Evolutionary conservation across 1,140 invertebrate species (phyloP), one percentile per base, ranked within the genome.

Genomic region (Lasioglossum baleicum): DNA sequence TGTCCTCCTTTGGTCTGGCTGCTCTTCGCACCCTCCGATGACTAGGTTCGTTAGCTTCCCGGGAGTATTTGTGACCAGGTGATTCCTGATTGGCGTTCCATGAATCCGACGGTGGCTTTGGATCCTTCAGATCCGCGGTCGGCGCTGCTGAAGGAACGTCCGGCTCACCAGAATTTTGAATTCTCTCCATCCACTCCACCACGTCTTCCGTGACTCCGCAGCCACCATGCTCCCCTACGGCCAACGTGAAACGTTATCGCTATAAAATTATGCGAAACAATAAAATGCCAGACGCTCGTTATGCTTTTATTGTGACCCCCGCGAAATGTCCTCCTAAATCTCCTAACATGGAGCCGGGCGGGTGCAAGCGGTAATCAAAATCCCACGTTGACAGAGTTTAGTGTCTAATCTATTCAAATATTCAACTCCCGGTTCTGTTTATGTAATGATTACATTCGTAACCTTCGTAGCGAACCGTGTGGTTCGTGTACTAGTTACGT

Each of bases 161-260:
- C n/a, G 95, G 94, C 75, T 96, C 95, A 0, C 95, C 97, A 13
- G 97, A 98, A 93, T 97, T 97, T 91, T 98, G 97, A 83, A 99
- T 95, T 80, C 94, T 94, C 81, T 98, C 95, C 98, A 99, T 99
- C 97, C 97, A 98, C 86, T 97, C 95, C 74, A 96, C 95, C 40
- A 98, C 95, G 76, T 97, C 96, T 79, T 97, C 96, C 15, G 95
- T 97, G 56, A 98, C 95, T 63, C 97, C 98, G 93, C 97, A 98
- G 11, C 97, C 97, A 81, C 95, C 95, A 44, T 95, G 95, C 91
- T 96, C 96, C 91, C 96, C 96, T 96, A 90, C 20, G 44, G 81
- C 67, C 22, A 17, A 22, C 2, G 58, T 8, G 40, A 26, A 65
- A 35, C 44, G 31, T 51, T 53, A n/a, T 53, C 7, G n/a, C 7